Evolutionary conservation across 2,888 invertebrate species (phyloP).

Genomic region (Chorisops tibialis): DNA sequence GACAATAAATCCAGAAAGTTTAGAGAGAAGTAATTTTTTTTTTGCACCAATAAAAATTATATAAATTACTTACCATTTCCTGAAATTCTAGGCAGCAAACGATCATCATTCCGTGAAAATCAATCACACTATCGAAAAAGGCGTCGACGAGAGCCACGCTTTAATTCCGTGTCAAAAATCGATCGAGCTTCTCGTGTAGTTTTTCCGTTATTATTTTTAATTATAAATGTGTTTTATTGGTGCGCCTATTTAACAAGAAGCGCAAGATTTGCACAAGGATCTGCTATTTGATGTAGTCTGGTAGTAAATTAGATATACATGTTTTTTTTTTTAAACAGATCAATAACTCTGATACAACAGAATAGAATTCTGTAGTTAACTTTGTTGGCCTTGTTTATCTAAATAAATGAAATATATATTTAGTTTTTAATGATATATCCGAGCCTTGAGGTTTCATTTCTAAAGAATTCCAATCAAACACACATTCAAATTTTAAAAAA

Average conservation of each 20-base stretch:
- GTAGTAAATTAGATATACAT: not conserved
- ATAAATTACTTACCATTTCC: not conserved
- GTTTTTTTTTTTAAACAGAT: too few relatives aligned
- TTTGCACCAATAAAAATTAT: not conserved
- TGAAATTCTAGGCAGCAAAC: slow-evolving; percentile 21
- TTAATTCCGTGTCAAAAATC: slow-evolving; percentile 78
- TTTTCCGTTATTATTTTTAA: slow-evolving; percentile 71
- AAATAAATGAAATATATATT: too few relatives aligned
- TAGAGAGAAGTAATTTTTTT: slow-evolving; percentile 16
- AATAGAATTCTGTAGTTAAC: too few relatives aligned
- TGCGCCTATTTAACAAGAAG: slow-evolving; percentile 67
- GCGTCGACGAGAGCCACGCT: slow-evolving; percentile 57
- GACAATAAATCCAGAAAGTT: slow-evolving; percentile 22
- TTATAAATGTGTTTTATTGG: slow-evolving; percentile 79
- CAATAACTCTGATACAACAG: too few relatives aligned
- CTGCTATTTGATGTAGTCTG: not conserved
- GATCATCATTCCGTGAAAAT: slow-evolving; percentile 27
- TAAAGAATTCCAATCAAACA: too few relatives aligned
- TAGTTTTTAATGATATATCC: too few relatives aligned
- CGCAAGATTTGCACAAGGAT: slow-evolving; percentile 41
- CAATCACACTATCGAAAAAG: slow-evolving; percentile 44
- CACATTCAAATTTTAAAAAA: too few relatives aligned
- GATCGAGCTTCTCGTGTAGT: slow-evolving; percentile 71
- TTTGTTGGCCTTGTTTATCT: too few relatives aligned
- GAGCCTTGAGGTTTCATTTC: too few relatives aligned